Evolutionary conservation across 2,797 vertebrate genomes (phyloP), one percentile per base, ranked within the genome.

Genomic region (Bucorvus abyssinicus): DNA sequence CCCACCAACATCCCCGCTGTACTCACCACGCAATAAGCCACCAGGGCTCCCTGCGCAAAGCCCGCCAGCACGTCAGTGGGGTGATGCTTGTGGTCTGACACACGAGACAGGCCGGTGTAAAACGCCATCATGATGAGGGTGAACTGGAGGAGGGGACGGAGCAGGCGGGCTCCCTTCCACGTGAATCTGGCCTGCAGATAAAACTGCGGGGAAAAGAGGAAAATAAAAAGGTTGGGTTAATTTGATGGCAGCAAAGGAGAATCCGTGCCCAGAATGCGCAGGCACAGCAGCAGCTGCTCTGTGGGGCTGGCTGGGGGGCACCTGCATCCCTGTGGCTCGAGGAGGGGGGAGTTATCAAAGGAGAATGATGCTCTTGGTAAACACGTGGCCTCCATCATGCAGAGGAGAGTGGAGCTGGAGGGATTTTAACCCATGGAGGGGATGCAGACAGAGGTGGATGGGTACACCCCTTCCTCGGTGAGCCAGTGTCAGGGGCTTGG

Each of bases 41-140:
- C 99, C 98, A 99, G 97, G 95, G 99, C 99, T 91, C 99, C 99
- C 98, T 99, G 99, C 71, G 97, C 98, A 94, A 99, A 99, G 86
- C 99, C 99, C 5, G 98, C 99, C 97, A 99, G 98, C 84, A 99
- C 99, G 5, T 99, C 99, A 0, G 98, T 98, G 36, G 99, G 99
- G 96, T 99, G 99, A 97, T 99, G 99, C 97, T 99, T 99, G 98
- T 99, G 99, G 97, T 99, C 99, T 0, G 99, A 99, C 18, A 99
- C 98, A 0, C 99, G 99, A 27, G 99, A 99, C 88, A 99, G 97
- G 80, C 99, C 99, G 0, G 99, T 99, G 98, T 99, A 99, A 96
- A 99, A 99, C 1, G 99, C 99, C 99, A 99, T 99, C 99, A 99
- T 99, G 97, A 99, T 96, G 95, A 99, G 97, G 36, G 99, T 99